These are phyloP conservation scores for Leucophenga maculata DNA, from an alignment of 2,888 invertebrate species.

Conservation along the genomic window DNA sequence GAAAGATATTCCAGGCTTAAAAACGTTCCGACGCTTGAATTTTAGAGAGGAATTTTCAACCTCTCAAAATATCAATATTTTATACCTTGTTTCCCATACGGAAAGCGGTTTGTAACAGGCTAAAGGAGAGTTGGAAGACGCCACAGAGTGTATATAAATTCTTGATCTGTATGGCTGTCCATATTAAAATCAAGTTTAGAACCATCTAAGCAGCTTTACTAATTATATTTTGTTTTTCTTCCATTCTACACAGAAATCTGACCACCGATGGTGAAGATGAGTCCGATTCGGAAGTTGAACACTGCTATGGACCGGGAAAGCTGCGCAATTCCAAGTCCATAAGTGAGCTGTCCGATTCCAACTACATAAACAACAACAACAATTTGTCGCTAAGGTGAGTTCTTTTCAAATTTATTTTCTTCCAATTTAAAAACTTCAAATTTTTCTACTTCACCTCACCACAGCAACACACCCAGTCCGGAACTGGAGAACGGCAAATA, in stretches of 20 bases:
- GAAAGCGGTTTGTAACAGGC: no score
- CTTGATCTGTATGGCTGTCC: no score
- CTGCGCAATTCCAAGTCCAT: conserved; percentile 79
- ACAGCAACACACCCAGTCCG: conserved; percentile 63
- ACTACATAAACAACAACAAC: conserved; percentile 42
- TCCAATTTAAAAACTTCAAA: neutral
- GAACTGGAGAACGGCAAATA: conserved; percentile 48
- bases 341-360: conserved; percentile 75
- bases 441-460: conserved; percentile 19
- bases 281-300: conserved; percentile 77
- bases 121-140: no score
- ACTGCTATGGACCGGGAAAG: conserved; percentile 76
- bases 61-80: no score
- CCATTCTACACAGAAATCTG: conserved; percentile 49
- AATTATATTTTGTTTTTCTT: conserved; percentile 15
- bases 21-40: no score
- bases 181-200: no score
- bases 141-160: no score
- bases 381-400: conserved; percentile 57
- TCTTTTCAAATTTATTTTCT: neutral
- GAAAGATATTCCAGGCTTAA: no score
- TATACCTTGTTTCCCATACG: no score
- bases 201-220: no score
- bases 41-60: no score
- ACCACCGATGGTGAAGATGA: conserved; percentile 76